A percentile compares a stretch with the other conserved stretches of the same genome.
Conservation (phyloP, 2,113 vertebrate genomes). For the Micromys minutus region DNA sequence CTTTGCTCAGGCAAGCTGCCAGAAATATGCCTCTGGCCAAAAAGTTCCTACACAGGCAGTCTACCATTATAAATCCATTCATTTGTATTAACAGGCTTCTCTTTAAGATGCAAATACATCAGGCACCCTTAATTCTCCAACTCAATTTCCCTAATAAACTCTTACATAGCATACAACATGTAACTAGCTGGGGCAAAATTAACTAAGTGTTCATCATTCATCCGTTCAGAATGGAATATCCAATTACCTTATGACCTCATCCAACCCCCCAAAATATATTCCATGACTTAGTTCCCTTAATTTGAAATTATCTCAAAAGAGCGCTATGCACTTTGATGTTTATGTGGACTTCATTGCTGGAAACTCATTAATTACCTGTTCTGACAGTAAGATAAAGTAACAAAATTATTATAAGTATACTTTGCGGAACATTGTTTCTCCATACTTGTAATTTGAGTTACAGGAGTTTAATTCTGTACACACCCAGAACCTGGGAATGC, state of each 20-base stretch:
- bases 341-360: neutral
- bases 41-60: constrained; percentile 39
- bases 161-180: neutral
- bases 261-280: neutral
- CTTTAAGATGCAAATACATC: constrained; percentile 37
- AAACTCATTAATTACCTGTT: constrained; percentile 57
- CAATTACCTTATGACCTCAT: constrained; percentile 5
- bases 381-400: constrained; percentile 43
- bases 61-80: constrained; percentile 48
- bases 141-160: constrained; percentile 17
- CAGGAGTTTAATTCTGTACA: constrained; percentile 64
- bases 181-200: neutral
- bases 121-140: constrained; percentile 7
- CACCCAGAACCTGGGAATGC: constrained; percentile 3
- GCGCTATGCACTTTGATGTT: constrained; percentile 10
- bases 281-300: constrained; percentile 27
- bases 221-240: neutral
- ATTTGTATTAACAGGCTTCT: constrained; percentile 32
- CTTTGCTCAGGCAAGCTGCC: constrained; percentile 27
- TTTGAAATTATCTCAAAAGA: constrained; percentile 41
- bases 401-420: neutral
- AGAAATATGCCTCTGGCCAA: constrained; percentile 45
- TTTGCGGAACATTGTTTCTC: neutral
- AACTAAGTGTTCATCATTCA: constrained; percentile 11
- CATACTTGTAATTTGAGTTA: constrained; percentile 61